These are phyloP conservation scores for Cheilosia vulpina DNA, from an alignment of 2,888 invertebrate genomes.

Conservation along the genomic window DNA sequence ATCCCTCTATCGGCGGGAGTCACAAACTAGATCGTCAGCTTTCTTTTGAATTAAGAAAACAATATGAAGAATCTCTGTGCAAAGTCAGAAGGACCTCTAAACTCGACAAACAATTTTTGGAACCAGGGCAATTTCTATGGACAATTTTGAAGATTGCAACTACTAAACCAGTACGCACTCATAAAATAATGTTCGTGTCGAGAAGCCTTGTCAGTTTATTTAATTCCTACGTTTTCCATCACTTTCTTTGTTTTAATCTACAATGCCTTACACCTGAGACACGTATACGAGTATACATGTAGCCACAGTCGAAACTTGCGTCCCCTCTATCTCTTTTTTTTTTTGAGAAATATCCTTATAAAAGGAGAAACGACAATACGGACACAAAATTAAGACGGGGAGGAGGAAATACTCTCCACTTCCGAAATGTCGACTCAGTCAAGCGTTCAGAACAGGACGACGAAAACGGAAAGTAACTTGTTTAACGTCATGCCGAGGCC, in stretches of 20 bases:
- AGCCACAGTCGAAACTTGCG: slow-evolving; percentile 34
- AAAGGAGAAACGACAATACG: slow-evolving; percentile 16
- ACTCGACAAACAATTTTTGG: no score
- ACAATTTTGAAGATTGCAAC: no score
- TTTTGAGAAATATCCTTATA: slow-evolving; percentile 19
- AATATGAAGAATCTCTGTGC: no score
- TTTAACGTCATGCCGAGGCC: slow-evolving; percentile 33
- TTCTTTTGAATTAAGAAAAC: no score
- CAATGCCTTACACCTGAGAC: slow-evolving; percentile 42
- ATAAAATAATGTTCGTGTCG: background rate
- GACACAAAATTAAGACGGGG: slow-evolving; percentile 39
- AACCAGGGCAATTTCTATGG: no score
- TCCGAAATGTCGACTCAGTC: slow-evolving; percentile 68
- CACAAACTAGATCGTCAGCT: no score
- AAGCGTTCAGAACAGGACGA: slow-evolving; percentile 66
- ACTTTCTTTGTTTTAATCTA: slow-evolving; percentile 30
- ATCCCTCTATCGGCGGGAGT: no score
- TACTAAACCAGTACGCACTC: background rate
- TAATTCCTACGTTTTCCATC: slow-evolving; percentile 4
- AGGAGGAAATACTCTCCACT: slow-evolving; percentile 57
- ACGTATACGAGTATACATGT: background rate
- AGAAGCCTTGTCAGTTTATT: no score
- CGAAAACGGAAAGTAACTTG: slow-evolving; percentile 60
- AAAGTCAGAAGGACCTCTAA: no score
- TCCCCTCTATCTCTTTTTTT: slow-evolving; percentile 1